Percentiles rank a stretch among this genome's conserved stretches.
These are phyloP conservation scores for Murina feae DNA, from an alignment of 2,113 vertebrate species.

Conservation along the genomic window DNA sequence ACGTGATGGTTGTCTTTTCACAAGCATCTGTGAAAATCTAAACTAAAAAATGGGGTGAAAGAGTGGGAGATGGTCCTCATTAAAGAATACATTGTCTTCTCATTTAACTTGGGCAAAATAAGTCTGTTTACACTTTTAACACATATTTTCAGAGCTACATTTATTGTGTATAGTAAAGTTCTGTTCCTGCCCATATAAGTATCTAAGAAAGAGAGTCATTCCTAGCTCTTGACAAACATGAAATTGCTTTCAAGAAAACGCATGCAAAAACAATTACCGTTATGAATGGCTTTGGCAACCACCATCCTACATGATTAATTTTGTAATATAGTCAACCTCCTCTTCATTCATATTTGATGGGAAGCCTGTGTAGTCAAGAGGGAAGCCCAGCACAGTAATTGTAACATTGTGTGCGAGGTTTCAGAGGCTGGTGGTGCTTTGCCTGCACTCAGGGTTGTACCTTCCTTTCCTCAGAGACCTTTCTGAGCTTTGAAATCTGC, in stretches of 20 bases:
- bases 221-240: slow-evolving; percentile 17
- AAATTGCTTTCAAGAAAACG: slow-evolving; percentile 48
- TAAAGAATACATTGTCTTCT: not conserved
- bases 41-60: not conserved
- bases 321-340: not conserved
- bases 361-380: not conserved
- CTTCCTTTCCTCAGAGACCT: not conserved
- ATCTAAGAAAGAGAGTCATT: not conserved
- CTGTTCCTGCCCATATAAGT: not conserved
- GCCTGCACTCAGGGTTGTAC: not conserved
- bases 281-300: slow-evolving; percentile 38
- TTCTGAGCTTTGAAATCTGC: not conserved
- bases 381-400: not conserved
- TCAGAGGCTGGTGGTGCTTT: not conserved
- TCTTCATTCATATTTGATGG: slow-evolving; percentile 55
- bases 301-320: slow-evolving; percentile 37
- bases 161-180: not conserved
- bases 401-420: not conserved
- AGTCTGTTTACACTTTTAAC: not conserved
- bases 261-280: slow-evolving; percentile 29
- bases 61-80: not conserved
- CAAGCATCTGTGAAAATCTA: not conserved
- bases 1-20: not conserved
- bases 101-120: not conserved
- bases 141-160: not conserved